These are phyloP conservation scores for Oxycera nigricornis DNA, from an alignment of 2,888 invertebrate genomes.

Conservation along the genomic window DNA sequence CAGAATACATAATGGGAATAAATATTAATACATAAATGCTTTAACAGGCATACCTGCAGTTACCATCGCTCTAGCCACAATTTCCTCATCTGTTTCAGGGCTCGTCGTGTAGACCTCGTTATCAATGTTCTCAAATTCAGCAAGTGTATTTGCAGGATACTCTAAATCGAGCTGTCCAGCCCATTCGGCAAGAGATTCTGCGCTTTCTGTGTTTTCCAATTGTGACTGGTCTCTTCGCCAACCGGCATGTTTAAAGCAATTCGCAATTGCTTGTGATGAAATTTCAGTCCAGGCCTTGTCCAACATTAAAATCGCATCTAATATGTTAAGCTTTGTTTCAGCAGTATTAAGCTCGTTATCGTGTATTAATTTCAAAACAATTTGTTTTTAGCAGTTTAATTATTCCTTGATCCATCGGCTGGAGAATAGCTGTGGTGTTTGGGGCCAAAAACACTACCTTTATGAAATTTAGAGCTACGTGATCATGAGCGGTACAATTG, in stretches of 20 bases:
- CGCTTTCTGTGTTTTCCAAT: not conserved
- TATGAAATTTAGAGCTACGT: not conserved
- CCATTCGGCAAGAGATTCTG: not conserved
- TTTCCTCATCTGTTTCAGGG: not conserved
- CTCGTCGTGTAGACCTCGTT: not conserved
- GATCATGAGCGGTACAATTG: not conserved
- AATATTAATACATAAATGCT: too few species aligned
- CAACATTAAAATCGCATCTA: not conserved
- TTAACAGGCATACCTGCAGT: not conserved
- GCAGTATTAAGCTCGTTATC: not conserved
- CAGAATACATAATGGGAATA: not conserved
- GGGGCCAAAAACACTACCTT: slow-evolving; percentile 1
- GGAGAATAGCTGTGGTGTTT: not conserved
- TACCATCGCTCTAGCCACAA: not conserved
- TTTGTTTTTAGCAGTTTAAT: not conserved
- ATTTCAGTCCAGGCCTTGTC: not conserved
- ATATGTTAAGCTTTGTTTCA: not conserved
- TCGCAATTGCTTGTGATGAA: not conserved
- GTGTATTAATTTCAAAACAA: slow-evolving; percentile 2
- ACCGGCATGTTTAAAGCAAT: not conserved
- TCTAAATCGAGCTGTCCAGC: not conserved
- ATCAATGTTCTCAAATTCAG: not conserved
- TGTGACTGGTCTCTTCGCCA: not conserved
- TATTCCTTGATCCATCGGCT: not conserved
- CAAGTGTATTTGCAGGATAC: not conserved